A percentile compares a stretch with the other conserved stretches of the same genome.
Evolutionary conservation across 2,888 invertebrate genomes (phyloP).

Genomic region (Leucoptera coffeella): DNA sequence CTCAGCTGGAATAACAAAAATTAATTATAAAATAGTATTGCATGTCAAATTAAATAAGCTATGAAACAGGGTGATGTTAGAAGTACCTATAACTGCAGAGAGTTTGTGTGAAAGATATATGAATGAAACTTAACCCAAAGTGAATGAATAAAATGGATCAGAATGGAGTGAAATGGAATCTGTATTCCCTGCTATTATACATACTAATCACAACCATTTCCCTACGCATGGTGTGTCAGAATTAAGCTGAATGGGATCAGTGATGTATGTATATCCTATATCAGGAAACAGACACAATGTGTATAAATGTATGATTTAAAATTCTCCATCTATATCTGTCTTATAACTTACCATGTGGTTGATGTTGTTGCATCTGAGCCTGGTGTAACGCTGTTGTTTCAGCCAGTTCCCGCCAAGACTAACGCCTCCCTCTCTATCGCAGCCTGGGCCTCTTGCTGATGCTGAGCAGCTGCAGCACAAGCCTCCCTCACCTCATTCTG

Average conservation of each 20-base stretch:
- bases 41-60: too few relatives aligned
- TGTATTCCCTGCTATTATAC: too few relatives aligned
- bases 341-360: slow-evolving; percentile 25
- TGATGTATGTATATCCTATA: too few relatives aligned
- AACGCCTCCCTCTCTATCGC: slow-evolving; percentile 27
- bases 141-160: background rate
- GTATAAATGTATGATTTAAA: too few relatives aligned
- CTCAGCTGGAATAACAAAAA: slow-evolving; percentile 30
- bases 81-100: too few relatives aligned
- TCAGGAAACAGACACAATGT: background rate
- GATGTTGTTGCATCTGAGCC: slow-evolving; percentile 21
- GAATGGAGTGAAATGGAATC: too few relatives aligned
- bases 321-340: background rate
- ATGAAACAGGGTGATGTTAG: too few relatives aligned
- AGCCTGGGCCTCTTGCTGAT: slow-evolving; percentile 24
- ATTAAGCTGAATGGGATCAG: too few relatives aligned
- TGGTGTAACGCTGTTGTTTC: slow-evolving; percentile 33
- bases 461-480: slow-evolving; percentile 22
- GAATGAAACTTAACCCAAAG: slow-evolving; percentile 1
- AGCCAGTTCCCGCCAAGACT: slow-evolving; percentile 26
- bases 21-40: too few relatives aligned
- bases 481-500: slow-evolving; percentile 24
- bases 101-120: too few relatives aligned
- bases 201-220: too few relatives aligned
- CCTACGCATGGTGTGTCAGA: too few relatives aligned